Percentiles rank a stretch among this genome's conserved stretches.
These are phyloP conservation scores for Melinaea marsaeus DNA, from an alignment of 2,888 invertebrate species.

Conservation along the genomic window DNA sequence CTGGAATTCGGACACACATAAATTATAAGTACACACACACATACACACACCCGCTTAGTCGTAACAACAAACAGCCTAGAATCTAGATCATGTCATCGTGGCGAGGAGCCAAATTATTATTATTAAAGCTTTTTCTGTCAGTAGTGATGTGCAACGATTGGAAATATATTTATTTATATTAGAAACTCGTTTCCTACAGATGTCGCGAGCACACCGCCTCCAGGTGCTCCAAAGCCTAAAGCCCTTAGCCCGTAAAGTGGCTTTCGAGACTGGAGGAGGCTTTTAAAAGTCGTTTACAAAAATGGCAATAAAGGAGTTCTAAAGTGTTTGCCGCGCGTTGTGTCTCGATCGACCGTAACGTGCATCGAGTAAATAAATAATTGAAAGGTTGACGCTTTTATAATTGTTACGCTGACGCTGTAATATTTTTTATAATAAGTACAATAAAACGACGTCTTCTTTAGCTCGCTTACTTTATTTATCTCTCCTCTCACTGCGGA, in stretches of 20 bases:
- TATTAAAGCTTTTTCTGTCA: too few species aligned
- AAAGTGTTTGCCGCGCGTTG: not conserved
- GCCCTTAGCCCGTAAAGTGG: conserved; percentile 14
- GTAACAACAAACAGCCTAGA: too few species aligned
- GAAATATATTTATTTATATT: not conserved
- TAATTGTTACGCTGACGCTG: too few species aligned
- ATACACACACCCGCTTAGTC: too few species aligned
- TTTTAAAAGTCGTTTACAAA: conserved; percentile 19
- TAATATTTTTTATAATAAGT: too few species aligned
- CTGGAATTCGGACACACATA: conserved; percentile 31
- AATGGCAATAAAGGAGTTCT: conserved; percentile 13
- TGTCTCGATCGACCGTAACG: not conserved
- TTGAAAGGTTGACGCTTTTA: too few species aligned
- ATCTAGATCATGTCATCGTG: too few species aligned
- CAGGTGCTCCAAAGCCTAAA: conserved; percentile 18
- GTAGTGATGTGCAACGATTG: too few species aligned
- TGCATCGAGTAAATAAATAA: too few species aligned
- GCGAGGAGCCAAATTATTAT: too few species aligned
- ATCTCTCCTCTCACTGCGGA: not conserved
- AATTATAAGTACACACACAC: conserved; percentile 15
- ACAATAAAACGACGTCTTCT: too few species aligned
- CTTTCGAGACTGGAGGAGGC: conserved; percentile 20
- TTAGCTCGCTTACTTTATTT: not conserved
- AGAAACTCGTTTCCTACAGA: not conserved
- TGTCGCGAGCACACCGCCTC: not conserved